A percentile compares a stretch with the other conserved stretches of the same genome.
phyloP scores from a whole-genome alignment of 2,888 invertebrate species.

The Corythucha ciliata region DNA sequence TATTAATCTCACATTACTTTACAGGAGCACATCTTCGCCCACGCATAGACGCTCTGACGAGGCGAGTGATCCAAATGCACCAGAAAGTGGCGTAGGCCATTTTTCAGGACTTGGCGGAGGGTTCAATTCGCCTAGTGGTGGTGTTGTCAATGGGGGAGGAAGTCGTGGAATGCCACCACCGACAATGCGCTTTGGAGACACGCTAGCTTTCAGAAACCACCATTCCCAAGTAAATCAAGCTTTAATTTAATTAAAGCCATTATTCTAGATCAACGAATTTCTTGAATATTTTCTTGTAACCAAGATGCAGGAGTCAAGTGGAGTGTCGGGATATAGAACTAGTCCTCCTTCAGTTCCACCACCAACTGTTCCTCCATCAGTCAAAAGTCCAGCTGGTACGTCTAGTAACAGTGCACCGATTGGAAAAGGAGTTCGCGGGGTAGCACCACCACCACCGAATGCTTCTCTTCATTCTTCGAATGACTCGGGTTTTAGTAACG shows the following conservation, averaged over 20 bases:
- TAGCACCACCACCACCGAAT: constrained; percentile 38
- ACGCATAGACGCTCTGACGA: constrained; percentile 34
- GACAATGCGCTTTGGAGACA: constrained; percentile 36
- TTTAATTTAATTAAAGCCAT: no score
- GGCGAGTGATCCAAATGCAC: constrained; percentile 6
- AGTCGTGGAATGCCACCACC: constrained; percentile 39
- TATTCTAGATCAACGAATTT: background rate
- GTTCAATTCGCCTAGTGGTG: constrained; percentile 47
- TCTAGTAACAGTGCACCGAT: no score
- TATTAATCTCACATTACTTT: background rate
- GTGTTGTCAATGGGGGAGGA: constrained; percentile 41
- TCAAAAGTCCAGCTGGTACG: constrained; percentile 15
- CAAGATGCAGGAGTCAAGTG: constrained; percentile 20
- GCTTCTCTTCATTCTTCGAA: constrained; percentile 79
- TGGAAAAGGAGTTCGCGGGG: constrained; percentile 18
- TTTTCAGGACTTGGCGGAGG: constrained; percentile 44
- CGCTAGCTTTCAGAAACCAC: constrained; percentile 31
- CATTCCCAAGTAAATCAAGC: constrained; percentile 32
- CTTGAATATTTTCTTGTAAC: constrained; percentile 2
- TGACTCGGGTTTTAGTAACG: constrained; percentile 86
- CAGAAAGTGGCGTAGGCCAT: no score
- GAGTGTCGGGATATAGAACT: constrained; percentile 20
- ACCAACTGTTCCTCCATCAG: constrained; percentile 39
- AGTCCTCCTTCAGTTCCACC: constrained; percentile 38
- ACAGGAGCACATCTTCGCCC: constrained; percentile 33